phyloP scores from a whole-genome alignment of 2,888 invertebrate genomes.

The Mylabris sibirica region DNA sequence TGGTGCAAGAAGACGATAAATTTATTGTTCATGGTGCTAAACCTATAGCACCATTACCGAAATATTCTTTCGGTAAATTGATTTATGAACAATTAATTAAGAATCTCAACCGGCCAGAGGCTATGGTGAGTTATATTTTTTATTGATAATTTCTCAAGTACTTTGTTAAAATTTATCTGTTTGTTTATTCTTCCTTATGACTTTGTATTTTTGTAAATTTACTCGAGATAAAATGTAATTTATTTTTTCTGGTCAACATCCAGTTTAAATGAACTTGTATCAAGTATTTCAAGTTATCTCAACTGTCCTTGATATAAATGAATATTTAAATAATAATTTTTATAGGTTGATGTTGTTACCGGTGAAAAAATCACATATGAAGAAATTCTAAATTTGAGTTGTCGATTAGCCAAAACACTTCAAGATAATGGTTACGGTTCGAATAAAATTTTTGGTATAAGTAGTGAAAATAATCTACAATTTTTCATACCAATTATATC shows the following conservation, averaged over 20 bases:
- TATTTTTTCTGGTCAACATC: too few relatives aligned
- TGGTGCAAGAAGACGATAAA: slow-evolving; percentile 29
- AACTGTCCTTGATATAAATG: background rate
- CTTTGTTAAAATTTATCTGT: slow-evolving; percentile 4
- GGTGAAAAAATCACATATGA: slow-evolving; percentile 36
- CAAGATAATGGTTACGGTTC: slow-evolving; percentile 34
- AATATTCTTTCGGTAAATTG: slow-evolving; percentile 36
- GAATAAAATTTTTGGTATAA: slow-evolving; percentile 40
- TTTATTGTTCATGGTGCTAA: slow-evolving; percentile 35
- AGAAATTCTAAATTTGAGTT: slow-evolving; percentile 36
- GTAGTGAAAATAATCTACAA: slow-evolving; percentile 42
- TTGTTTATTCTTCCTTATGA: background rate
- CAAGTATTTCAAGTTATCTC: background rate
- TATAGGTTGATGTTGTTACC: slow-evolving; percentile 45
- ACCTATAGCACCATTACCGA: slow-evolving; percentile 29
- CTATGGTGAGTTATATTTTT: slow-evolving; percentile 28
- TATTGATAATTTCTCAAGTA: background rate
- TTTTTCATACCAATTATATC: slow-evolving; percentile 43
- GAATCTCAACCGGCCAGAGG: slow-evolving; percentile 23
- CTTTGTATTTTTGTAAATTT: background rate
- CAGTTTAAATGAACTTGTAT: background rate
- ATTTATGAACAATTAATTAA: slow-evolving; percentile 34
- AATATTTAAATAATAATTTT: slow-evolving; percentile 17
- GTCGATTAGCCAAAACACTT: slow-evolving; percentile 40
- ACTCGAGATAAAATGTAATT: background rate